Percentiles rank a stretch among this genome's conserved stretches.
These are phyloP conservation scores for Anguilla rostrata DNA, from an alignment of 2,113 vertebrate species.

Conservation along the genomic window DNA sequence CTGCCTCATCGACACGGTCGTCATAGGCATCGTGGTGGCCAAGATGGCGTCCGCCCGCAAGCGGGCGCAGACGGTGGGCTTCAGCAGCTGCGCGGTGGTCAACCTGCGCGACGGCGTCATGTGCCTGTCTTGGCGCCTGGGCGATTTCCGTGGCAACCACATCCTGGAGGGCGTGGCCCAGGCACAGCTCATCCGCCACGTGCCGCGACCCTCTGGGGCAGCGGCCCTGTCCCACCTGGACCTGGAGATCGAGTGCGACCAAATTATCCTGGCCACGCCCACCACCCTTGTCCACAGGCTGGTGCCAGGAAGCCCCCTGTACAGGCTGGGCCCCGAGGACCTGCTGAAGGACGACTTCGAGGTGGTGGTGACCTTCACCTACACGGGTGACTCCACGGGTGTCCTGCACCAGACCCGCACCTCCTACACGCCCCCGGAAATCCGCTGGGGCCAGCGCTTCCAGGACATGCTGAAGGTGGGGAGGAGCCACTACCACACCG, in stretches of 20 bases:
- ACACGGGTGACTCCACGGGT: constrained; percentile 87
- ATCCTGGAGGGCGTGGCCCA: constrained; percentile 86
- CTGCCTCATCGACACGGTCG: constrained; percentile 90
- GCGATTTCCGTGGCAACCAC: constrained; percentile 86
- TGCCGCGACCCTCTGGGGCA: constrained; percentile 71
- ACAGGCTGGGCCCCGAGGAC: constrained; percentile 75
- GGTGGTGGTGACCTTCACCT: constrained; percentile 90
- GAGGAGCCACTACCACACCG: constrained; percentile 82
- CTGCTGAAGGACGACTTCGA: constrained; percentile 84
- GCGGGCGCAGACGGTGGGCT: constrained; percentile 88
- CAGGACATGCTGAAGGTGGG: constrained; percentile 84
- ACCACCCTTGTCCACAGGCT: constrained; percentile 86
- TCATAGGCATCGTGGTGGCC: constrained; percentile 86
- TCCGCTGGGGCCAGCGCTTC: constrained; percentile 92
- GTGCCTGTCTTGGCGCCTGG: constrained; percentile 90
- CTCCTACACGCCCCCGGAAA: constrained; percentile 83
- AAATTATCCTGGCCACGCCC: constrained; percentile 83
- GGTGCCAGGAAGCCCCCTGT: constrained; percentile 81
- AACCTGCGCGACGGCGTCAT: constrained; percentile 78
- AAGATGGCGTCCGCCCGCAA: constrained; percentile 94
- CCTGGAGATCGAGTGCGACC: constrained; percentile 76
- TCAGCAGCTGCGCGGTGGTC: constrained; percentile 83
- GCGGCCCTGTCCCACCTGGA: constrained; percentile 79
- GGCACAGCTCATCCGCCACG: constrained; percentile 81
- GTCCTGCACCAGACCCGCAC: constrained; percentile 91